phyloP scores from a whole-genome alignment of 2,113 vertebrate genomes.

The Amblyornis subalaris region DNA sequence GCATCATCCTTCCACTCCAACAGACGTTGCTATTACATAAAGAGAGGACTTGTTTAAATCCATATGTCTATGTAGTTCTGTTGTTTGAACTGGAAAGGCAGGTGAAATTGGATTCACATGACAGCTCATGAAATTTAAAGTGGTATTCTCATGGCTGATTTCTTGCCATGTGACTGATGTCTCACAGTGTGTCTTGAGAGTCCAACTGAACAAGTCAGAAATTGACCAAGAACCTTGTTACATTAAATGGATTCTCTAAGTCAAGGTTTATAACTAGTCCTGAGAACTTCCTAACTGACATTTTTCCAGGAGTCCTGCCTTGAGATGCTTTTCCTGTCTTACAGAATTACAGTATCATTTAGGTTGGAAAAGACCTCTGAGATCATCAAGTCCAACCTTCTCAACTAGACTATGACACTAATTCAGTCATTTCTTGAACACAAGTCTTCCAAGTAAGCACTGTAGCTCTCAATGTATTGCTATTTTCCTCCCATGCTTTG shows the following conservation, averaged over 20 bases:
- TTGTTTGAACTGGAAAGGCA: slow-evolving; percentile 47
- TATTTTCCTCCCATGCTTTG: slow-evolving; percentile 29
- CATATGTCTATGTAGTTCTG: background rate
- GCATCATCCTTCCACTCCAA: background rate
- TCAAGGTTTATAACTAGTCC: background rate
- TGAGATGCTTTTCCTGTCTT: slow-evolving; percentile 34
- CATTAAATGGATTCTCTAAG: background rate
- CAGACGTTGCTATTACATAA: background rate
- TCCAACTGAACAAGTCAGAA: background rate
- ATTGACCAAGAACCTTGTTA: background rate
- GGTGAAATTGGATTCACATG: slow-evolving; percentile 48
- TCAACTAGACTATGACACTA: background rate
- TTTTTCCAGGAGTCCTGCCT: background rate
- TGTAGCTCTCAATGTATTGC: slow-evolving; percentile 14
- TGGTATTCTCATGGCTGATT: background rate
- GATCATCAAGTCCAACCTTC: background rate
- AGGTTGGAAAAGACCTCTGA: background rate
- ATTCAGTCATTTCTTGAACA: background rate
- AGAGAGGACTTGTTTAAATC: slow-evolving; percentile 11
- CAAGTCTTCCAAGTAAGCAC: slow-evolving; percentile 3
- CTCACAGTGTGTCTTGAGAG: background rate
- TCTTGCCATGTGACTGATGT: background rate
- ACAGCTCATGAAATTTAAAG: slow-evolving; percentile 26
- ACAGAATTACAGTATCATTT: background rate
- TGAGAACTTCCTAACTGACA: background rate